Evolutionary conservation across 1,140 invertebrate species (phyloP), one percentile per base, ranked within the genome.

Genomic region (Mactra quadrangularis): DNA sequence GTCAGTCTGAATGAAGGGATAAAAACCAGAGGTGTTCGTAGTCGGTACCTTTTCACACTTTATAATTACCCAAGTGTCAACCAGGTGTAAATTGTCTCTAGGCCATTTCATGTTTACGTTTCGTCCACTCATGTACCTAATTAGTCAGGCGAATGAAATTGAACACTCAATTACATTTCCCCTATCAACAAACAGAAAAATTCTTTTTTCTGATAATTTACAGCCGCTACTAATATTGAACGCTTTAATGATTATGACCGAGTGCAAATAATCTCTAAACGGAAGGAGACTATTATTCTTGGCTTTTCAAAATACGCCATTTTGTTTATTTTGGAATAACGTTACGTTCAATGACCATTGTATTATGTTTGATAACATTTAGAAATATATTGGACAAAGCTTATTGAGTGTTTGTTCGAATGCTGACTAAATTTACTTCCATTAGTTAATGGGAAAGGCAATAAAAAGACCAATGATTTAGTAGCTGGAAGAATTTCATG

Each of bases 81-180:
- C 22, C 64, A 81, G 62, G 60, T 81, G 77, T 81, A 81, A 78
- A 50, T 57, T 71, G 77, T 71, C 60, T 57, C 38, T 31, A 31
- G 62, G 76, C 25, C 53, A 70, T 81, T 70, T 47, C 17, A 27
- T 29, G 31, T 7, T 55, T 64, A 64, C 60, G 27, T 31, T n/a
- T 4, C 22, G n/a, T 27, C 60, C 29, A 64, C 19, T 35, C 60
- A 41, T 41, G 38, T 41, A 41, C 38, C n/a, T 41, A 41, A 41
- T 41, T 41, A 15, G 38, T 41, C 6, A 41, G 6, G 15, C 15
- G 38, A 41, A 17, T 27, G 29, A 17, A 29, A 19, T 62, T 7
- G 59, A 27, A 19, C n/a, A 29, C 29, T 13, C 55, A 57, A 11
- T 25, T 57, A 57, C 22, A 29, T 7, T 17, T 29, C 7, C 31